Evolutionary conservation across 2,888 invertebrate genomes (phyloP).

Genomic region (Anoplius nigerrimus): DNA sequence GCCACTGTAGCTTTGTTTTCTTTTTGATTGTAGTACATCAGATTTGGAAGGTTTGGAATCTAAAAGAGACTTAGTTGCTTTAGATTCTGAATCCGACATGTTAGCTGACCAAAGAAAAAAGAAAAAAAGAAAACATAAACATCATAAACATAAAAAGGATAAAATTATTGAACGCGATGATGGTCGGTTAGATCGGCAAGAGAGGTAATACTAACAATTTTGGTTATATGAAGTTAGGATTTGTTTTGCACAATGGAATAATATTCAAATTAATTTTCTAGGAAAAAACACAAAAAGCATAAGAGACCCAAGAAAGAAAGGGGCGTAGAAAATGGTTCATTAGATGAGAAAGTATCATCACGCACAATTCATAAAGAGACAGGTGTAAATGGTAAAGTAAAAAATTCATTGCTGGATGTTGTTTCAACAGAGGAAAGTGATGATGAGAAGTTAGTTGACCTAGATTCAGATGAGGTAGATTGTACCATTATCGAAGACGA

Average conservation of each 20-base stretch:
- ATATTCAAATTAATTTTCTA: slow-evolving; percentile 34
- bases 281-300: slow-evolving; percentile 73
- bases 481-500: slow-evolving; percentile 88
- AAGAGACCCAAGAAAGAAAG: slow-evolving; percentile 65
- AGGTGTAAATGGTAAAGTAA: slow-evolving; percentile 68
- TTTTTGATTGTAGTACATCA: slow-evolving; percentile 59
- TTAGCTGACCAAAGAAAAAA: slow-evolving; percentile 67
- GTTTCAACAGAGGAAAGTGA: slow-evolving; percentile 71
- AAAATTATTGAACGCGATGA: slow-evolving; percentile 67
- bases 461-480: slow-evolving; percentile 78
- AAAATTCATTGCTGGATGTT: slow-evolving; percentile 64
- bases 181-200: slow-evolving; percentile 60
- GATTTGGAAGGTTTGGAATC: slow-evolving; percentile 67
- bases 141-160: slow-evolving; percentile 72
- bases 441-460: slow-evolving; percentile 71
- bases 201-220: slow-evolving; percentile 49
- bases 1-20: too few species aligned
- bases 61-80: slow-evolving; percentile 60
- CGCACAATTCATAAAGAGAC: slow-evolving; percentile 55
- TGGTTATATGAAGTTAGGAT: slow-evolving; percentile 4
- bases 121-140: slow-evolving; percentile 73
- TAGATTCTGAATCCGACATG: slow-evolving; percentile 64
- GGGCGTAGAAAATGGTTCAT: slow-evolving; percentile 67
- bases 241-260: neutral
- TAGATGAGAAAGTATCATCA: slow-evolving; percentile 59